These are phyloP conservation scores for Melanogrammus aeglefinus DNA, from an alignment of 2,797 vertebrate species.

Conservation along the genomic window DNA sequence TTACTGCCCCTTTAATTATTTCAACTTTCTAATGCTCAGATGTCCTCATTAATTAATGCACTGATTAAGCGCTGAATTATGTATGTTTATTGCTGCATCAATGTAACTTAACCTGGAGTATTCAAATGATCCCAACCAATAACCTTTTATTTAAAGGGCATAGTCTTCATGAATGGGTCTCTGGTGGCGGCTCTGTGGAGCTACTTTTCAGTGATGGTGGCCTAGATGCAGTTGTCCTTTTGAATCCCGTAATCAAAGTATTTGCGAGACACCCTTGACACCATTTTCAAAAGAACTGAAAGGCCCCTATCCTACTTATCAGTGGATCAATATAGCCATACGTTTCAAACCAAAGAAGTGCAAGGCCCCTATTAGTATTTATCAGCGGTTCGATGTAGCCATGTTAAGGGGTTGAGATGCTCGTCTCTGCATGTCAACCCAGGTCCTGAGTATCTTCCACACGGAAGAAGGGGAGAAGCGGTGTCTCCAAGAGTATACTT, in stretches of 20 bases:
- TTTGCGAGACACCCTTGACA: background rate
- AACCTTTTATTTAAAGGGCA: background rate
- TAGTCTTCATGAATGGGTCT: background rate
- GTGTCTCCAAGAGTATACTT: background rate
- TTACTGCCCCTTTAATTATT: background rate
- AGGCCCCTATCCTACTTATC: background rate
- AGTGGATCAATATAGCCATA: background rate
- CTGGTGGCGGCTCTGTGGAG: background rate
- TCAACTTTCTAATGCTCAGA: background rate
- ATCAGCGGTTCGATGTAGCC: background rate
- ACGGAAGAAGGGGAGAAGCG: background rate
- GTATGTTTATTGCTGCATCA: background rate
- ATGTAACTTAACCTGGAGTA: background rate
- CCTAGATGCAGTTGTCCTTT: background rate
- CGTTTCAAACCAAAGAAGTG: background rate
- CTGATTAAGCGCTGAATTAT: background rate
- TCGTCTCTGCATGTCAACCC: background rate
- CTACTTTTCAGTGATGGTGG: background rate
- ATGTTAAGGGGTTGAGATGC: background rate
- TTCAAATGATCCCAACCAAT: background rate
- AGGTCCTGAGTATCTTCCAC: background rate
- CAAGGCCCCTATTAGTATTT: background rate
- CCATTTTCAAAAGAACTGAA: background rate
- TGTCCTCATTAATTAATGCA: background rate
- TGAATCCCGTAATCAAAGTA: background rate